Evolutionary conservation across 2,113 vertebrate species (phyloP), one percentile per base, ranked within the genome.

Genomic region (Clarias batrachus): DNA sequence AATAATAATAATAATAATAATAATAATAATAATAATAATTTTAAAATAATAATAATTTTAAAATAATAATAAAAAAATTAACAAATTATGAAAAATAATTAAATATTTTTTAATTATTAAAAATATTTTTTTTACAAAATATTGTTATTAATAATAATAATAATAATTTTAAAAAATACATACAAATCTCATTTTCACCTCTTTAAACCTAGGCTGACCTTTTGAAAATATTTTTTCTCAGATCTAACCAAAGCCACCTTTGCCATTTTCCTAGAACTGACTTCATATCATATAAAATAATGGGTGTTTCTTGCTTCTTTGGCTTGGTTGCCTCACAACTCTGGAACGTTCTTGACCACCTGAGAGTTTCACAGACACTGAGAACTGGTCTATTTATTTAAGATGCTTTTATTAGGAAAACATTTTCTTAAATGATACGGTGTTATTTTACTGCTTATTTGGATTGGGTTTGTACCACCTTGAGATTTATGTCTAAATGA

Each of bases 251-350:
- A 54, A 54, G 54, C 74, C 74, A 77, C 25, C 25, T n/a, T 78
- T 78, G 5, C 48, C 6, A 56, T 78, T 78, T 78, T 78, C 74
- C 74, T n/a, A 78, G 74, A 78, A 56, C 74, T 56, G 52, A 78
- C 27, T 54, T 78, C 25, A 27, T 56, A n/a, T 56, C 30, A 78
- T 56, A 17, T 27, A 57, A 78, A 27, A 17, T 56, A 78, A 78
- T 78, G 56, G 25, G 25, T 56, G 25, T 56, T 7, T 56, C 17
- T 77, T 27, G 13, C 25, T 14, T 27, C 25, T 56, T 27, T 77
- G 17, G 13, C 13, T 14, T 27, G 48, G 74, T 56, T 77, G 33
- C 70, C 33, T 12, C 17, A 73, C 71, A 71, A 23, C 74, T 78
- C n/a, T 57, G 52, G 52, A 78, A 27, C 76, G 14, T 78, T 78